Evolutionary conservation across 2,113 vertebrate species (phyloP), one percentile per base, ranked within the genome.

Genomic region (Apaloderma vittatum): DNA sequence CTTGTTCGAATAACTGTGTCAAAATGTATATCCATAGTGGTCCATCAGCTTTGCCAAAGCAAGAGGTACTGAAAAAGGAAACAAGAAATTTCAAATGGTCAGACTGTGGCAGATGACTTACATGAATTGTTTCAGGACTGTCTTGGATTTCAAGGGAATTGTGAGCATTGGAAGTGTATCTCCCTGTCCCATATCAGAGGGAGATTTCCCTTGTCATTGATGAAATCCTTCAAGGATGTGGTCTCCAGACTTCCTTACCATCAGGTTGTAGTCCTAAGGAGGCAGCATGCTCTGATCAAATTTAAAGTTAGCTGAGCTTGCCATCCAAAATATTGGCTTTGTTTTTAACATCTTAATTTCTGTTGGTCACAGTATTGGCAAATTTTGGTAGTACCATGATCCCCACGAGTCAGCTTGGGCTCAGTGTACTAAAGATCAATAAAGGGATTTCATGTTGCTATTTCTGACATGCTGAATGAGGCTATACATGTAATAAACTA

Each of bases 391-490:
- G 58, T 61, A 34, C 49, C 12, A 1, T 40, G 24, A 29, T 84
- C 15, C 55, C 72, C 32, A 26, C 0, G 0, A 57, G 37, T 72
- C 54, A 77, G 20, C 29, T 71, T 74, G 51, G 63, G 27, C 8
- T 74, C 30, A 23, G 43, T 29, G 18, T 48, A 23, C 26, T 76
- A 16, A 65, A 68, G 54, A 62, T 62, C n/a, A 93, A 37, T 72
- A 76, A 82, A 62, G 20, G 29, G 62, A 70, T 86, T 83, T 79
- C 11, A 15, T 83, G 32, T 80, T 88, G 95, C 62, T 82, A 1
- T 94, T 91, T 90, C 34, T 94, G 58, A 79, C 43, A 51, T 32
- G 21, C 12, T 77, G 36, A 80, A 82, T 59, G 51, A 70, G 5
- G 27, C 67, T 89, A 45, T 90, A 81, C 13, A 9, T 34, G 22